Conservation (phyloP, 2,888 invertebrate species). For the Thecocarcelia acutangulata region DNA sequence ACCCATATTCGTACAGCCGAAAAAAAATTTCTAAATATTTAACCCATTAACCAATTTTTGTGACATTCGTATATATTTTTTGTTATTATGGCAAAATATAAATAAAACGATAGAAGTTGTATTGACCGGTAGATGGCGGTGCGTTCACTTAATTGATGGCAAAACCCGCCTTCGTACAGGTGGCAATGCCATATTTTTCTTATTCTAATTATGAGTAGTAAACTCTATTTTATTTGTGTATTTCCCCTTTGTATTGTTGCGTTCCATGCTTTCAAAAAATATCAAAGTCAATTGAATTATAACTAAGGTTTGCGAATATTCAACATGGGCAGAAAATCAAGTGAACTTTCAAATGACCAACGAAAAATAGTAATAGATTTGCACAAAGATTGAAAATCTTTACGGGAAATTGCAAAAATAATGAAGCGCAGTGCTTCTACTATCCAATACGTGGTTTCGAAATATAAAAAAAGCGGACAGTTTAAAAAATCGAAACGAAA, state of each 20-base stretch:
- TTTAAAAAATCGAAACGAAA: background rate
- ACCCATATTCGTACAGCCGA: no score
- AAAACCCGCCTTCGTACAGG: background rate
- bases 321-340: slow-evolving; percentile 12
- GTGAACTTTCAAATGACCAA: slow-evolving; percentile 16
- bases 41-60: no score
- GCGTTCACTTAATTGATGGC: background rate
- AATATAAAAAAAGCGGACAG: slow-evolving; percentile 2
- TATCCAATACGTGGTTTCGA: slow-evolving; percentile 2
- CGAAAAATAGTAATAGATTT: slow-evolving; percentile 24
- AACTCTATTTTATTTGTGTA: no score
- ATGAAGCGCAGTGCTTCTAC: slow-evolving; percentile 7
- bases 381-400: slow-evolving; percentile 15
- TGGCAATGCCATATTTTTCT: no score
- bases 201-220: no score
- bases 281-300: background rate
- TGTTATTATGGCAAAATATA: no score
- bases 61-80: no score
- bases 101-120: no score
- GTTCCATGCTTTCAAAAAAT: background rate
- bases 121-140: background rate
- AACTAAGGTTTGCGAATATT: background rate
- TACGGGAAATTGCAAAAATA: slow-evolving; percentile 17
- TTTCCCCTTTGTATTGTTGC: no score
- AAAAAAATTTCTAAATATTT: no score